A percentile compares a stretch with the other conserved stretches of the same genome.
phyloP scores from a whole-genome alignment of 2,888 invertebrate genomes.

The Macrophya alboannulata region DNA sequence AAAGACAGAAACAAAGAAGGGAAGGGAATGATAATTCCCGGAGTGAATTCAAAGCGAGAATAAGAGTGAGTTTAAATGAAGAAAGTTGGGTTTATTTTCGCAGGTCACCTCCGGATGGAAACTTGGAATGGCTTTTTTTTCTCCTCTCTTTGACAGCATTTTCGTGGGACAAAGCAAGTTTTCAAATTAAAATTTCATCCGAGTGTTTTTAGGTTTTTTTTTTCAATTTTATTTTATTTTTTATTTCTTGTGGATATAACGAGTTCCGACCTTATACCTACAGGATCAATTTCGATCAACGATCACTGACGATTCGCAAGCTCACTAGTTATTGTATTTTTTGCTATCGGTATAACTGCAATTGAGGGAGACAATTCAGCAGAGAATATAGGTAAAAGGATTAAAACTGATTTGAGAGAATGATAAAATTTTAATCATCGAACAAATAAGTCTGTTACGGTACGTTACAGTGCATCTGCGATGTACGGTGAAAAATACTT shows the following conservation, averaged over 20 bases:
- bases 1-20: not conserved
- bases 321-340: not conserved
- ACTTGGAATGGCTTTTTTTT: slow-evolving; percentile 24
- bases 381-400: not conserved
- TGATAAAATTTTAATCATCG: not conserved
- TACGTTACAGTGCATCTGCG: not conserved
- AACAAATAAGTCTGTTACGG: not conserved
- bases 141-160: not conserved
- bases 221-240: not conserved
- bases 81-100: slow-evolving; percentile 27
- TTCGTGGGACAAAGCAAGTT: slow-evolving; percentile 21
- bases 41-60: slow-evolving; percentile 16
- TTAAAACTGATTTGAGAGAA: not conserved
- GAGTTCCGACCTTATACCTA: not conserved
- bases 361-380: not conserved
- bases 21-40: not conserved
- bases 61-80: slow-evolving; percentile 29
- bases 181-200: slow-evolving; percentile 23
- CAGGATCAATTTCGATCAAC: not conserved
- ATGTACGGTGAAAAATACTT: not conserved
- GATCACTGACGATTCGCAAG: not conserved
- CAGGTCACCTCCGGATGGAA: slow-evolving; percentile 3
- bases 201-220: not conserved
- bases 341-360: not conserved
- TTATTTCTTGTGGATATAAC: not conserved